A percentile compares a stretch with the other conserved stretches of the same genome.
phyloP scores from a whole-genome alignment of 2,888 invertebrate species.

The Mythimna albipuncta region DNA sequence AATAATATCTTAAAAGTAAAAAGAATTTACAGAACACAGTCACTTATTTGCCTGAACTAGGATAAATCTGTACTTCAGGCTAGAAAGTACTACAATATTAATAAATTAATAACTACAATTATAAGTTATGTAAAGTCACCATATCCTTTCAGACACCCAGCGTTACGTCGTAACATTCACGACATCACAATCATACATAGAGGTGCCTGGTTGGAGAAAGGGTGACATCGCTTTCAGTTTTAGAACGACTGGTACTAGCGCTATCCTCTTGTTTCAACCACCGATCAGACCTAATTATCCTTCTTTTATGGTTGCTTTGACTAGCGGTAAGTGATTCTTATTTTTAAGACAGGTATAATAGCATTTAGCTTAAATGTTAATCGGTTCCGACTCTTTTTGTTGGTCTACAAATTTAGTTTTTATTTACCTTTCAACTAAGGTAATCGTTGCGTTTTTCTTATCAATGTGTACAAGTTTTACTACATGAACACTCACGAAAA shows the following conservation, averaged over 20 bases:
- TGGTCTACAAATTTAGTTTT: no score
- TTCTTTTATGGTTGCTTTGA: conserved; percentile 97
- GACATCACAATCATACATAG: conserved; percentile 97
- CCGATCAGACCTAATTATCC: conserved; percentile 97
- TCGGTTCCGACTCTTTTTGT: no score
- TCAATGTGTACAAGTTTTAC: background rate
- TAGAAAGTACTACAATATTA: no score
- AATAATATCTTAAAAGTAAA: no score
- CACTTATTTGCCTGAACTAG: no score
- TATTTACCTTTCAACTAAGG: no score
- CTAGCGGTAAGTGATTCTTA: conserved; percentile 91
- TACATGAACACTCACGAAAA: background rate
- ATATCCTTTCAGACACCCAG: conserved; percentile 93
- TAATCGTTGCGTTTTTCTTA: background rate
- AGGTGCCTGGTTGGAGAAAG: conserved; percentile 98
- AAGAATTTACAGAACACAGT: no score
- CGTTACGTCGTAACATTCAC: conserved; percentile 98
- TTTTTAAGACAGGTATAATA: no score
- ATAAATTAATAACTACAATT: no score
- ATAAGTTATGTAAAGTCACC: background rate
- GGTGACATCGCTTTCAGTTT: conserved; percentile 98
- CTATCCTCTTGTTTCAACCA: conserved; percentile 97
- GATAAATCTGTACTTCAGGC: no score
- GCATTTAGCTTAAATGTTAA: no score
- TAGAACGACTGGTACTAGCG: conserved; percentile 97